Conservation (phyloP, 2,113 vertebrate species). For the Rhadina sibilatrix region DNA sequence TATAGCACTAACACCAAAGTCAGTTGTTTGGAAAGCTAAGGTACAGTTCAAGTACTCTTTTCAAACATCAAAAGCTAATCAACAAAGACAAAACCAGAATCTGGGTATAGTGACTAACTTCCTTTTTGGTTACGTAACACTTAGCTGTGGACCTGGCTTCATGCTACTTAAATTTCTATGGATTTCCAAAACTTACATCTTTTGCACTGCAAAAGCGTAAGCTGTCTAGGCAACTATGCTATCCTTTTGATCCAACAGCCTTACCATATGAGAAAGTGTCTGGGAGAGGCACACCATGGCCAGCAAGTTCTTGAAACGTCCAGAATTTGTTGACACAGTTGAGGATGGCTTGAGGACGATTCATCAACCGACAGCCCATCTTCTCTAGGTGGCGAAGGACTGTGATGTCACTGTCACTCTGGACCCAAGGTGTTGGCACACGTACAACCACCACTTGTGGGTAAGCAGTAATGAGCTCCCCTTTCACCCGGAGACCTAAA, state of each 20-base stretch:
- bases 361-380: conserved; percentile 82
- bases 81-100: not conserved
- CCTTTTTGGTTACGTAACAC: not conserved
- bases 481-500: conserved; percentile 78
- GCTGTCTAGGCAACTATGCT: not conserved
- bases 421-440: conserved; percentile 83
- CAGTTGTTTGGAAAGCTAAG: not conserved
- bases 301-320: conserved; percentile 82
- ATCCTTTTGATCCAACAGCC: not conserved
- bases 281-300: conserved; percentile 81
- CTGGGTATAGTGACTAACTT: not conserved
- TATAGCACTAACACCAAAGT: not conserved
- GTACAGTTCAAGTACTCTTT: not conserved
- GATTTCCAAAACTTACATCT: not conserved
- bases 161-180: not conserved
- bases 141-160: not conserved
- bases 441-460: conserved; percentile 82
- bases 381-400: conserved; percentile 82
- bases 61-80: not conserved
- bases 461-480: conserved; percentile 78
- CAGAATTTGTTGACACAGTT: conserved; percentile 85
- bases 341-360: conserved; percentile 81
- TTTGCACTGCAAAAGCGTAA: not conserved
- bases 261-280: conserved; percentile 84
- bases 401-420: conserved; percentile 82